phyloP scores from a whole-genome alignment of 2,888 invertebrate genomes.

The Epinotia demarniana region DNA sequence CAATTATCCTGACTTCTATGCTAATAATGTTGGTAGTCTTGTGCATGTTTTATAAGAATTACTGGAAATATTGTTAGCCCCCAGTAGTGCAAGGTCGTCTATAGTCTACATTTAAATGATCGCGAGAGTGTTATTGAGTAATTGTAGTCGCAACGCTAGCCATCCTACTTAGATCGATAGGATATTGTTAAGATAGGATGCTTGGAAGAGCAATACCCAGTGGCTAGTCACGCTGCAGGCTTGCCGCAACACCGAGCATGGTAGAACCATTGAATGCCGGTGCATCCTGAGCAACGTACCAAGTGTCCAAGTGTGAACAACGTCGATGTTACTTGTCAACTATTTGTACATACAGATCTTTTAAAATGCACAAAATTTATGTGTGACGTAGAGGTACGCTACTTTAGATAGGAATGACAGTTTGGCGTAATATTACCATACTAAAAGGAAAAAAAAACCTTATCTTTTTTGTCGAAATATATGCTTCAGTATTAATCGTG shows the following conservation, averaged over 20 bases:
- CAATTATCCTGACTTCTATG: constrained; percentile 51
- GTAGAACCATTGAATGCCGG: not conserved
- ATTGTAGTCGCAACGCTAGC: constrained; percentile 22
- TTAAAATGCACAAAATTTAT: constrained; percentile 60
- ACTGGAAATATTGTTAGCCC: constrained; percentile 50
- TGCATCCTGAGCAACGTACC: constrained; percentile 41
- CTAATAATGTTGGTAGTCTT: constrained; percentile 44
- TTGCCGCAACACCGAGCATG: not conserved
- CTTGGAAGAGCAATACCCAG: not conserved
- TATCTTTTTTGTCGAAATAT: not conserved
- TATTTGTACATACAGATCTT: constrained; percentile 57
- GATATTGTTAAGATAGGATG: constrained; percentile 7
- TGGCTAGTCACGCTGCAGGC: not conserved
- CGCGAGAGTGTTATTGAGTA: constrained; percentile 16
- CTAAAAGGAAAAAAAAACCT: not conserved
- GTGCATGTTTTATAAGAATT: constrained; percentile 47
- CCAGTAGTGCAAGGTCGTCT: constrained; percentile 45
- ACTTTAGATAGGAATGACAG: constrained; percentile 53
- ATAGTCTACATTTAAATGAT: constrained; percentile 24
- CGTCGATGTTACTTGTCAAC: constrained; percentile 62
- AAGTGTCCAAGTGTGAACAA: constrained; percentile 53
- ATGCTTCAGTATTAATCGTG: not conserved
- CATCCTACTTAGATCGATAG: constrained; percentile 18
- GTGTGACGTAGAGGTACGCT: constrained; percentile 46
- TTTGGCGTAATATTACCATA: constrained; percentile 1